Conservation (phyloP, 2,888 invertebrate species). For the Cordylochernes scorpioides region DNA sequence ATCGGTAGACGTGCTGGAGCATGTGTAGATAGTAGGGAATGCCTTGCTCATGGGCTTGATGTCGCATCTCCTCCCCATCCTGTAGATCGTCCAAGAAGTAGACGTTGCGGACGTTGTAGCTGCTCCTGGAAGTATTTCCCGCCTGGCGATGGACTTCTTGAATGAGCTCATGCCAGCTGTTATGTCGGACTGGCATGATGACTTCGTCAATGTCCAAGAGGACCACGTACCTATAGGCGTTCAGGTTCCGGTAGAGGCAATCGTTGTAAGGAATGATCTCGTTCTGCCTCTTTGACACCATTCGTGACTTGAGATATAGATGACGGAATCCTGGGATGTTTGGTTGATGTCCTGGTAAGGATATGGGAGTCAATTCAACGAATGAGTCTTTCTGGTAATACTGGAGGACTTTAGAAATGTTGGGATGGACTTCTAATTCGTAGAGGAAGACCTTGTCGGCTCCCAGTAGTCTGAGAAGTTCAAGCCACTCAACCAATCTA, state of each 20-base stretch:
- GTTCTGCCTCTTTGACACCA: slow-evolving; percentile 40
- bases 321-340: slow-evolving; percentile 22
- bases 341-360: slow-evolving; percentile 29
- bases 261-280: slow-evolving; percentile 48
- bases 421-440: slow-evolving; percentile 51
- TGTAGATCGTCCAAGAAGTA: slow-evolving; percentile 68
- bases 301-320: slow-evolving; percentile 23
- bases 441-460: slow-evolving; percentile 77
- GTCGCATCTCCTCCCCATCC: slow-evolving; percentile 24
- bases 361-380: slow-evolving; percentile 28
- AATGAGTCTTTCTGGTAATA: slow-evolving; percentile 28
- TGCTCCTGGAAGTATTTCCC: slow-evolving; percentile 27
- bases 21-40: slow-evolving; percentile 49
- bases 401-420: slow-evolving; percentile 47
- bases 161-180: slow-evolving; percentile 33
- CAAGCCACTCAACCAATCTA: slow-evolving; percentile 75
- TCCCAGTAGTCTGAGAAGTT: slow-evolving; percentile 52
- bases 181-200: slow-evolving; percentile 33
- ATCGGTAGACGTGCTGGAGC: slow-evolving; percentile 66
- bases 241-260: slow-evolving; percentile 41
- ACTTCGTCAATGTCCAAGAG: slow-evolving; percentile 46
- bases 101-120: slow-evolving; percentile 65
- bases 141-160: slow-evolving; percentile 26
- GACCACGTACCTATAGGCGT: slow-evolving; percentile 33
- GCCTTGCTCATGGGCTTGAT: slow-evolving; percentile 12